A percentile compares a stretch with the other conserved stretches of the same genome.
These are phyloP conservation scores for Cantharis flavilabris DNA, from an alignment of 2,888 invertebrate species.

Conservation along the genomic window DNA sequence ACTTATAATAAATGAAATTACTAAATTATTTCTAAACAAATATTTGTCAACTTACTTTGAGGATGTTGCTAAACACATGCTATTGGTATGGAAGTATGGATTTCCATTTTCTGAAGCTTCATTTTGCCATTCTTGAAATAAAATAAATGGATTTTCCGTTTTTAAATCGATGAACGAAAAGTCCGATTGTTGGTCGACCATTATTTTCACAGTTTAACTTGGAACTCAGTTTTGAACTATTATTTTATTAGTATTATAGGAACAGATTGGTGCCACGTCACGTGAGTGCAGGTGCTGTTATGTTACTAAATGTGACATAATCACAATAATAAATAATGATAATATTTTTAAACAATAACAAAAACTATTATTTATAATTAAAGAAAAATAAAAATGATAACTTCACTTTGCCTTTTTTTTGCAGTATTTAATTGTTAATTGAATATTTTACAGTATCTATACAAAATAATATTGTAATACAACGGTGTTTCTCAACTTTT, in stretches of 20 bases:
- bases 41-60: conserved; percentile 48
- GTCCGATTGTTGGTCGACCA: conserved; percentile 39
- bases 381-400: neutral
- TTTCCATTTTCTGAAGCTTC: conserved; percentile 42
- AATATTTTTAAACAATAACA: neutral
- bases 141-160: conserved; percentile 52
- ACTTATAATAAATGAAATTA: neutral
- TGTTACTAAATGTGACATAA: neutral
- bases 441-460: neutral
- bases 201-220: neutral
- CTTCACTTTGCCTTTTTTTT: neutral
- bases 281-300: neutral
- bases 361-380: neutral
- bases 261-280: neutral
- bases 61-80: conserved; percentile 54
- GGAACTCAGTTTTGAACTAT: neutral
- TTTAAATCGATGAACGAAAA: conserved; percentile 51
- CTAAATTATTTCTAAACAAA: neutral
- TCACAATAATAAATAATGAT: neutral
- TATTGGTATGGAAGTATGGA: conserved; percentile 36
- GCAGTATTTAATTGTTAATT: neutral
- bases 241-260: neutral
- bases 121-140: conserved; percentile 56
- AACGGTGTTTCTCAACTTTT: too few relatives aligned
- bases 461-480: neutral